Evolutionary conservation across 92 coral and sea anemone species (phyloP).

Genomic region (Epizoanthus stellaris): DNA sequence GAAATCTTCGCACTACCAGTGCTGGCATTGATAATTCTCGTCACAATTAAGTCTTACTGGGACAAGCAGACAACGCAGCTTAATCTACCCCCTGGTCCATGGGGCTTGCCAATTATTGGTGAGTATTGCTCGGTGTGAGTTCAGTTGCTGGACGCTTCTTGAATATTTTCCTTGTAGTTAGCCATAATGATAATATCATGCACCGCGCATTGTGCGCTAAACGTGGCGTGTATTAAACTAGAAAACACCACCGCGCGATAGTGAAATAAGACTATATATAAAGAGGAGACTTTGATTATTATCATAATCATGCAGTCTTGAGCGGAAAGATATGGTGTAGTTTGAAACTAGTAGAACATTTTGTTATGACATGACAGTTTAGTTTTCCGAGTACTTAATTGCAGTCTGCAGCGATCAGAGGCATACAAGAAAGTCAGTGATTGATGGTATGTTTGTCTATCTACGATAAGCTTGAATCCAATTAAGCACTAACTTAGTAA

Average conservation of each 20-base stretch:
- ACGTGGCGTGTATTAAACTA: too few relatives aligned
- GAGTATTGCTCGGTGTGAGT: not conserved
- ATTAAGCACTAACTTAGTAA: too few relatives aligned
- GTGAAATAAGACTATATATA: too few relatives aligned
- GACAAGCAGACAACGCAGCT: not conserved
- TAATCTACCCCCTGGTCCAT: conserved; percentile 1
- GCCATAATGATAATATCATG: not conserved
- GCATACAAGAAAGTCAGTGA: not conserved
- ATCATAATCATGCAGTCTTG: too few relatives aligned
- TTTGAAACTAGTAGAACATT: not conserved
- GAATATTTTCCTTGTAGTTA: not conserved
- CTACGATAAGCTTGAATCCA: not conserved
- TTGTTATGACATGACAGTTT: too few relatives aligned
- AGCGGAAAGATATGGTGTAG: not conserved
- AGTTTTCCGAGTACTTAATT: not conserved
- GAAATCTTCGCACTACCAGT: not conserved
- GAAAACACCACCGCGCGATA: too few relatives aligned
- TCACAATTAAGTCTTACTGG: not conserved
- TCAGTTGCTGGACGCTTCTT: not conserved
- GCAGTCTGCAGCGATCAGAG: not conserved
- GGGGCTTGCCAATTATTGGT: conserved; percentile 12
- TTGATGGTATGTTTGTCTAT: not conserved
- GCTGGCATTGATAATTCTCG: not conserved
- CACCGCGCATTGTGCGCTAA: not conserved
- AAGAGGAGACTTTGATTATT: too few relatives aligned